Conservation (phyloP, 2,113 vertebrate genomes). For the Fulica atra region DNA sequence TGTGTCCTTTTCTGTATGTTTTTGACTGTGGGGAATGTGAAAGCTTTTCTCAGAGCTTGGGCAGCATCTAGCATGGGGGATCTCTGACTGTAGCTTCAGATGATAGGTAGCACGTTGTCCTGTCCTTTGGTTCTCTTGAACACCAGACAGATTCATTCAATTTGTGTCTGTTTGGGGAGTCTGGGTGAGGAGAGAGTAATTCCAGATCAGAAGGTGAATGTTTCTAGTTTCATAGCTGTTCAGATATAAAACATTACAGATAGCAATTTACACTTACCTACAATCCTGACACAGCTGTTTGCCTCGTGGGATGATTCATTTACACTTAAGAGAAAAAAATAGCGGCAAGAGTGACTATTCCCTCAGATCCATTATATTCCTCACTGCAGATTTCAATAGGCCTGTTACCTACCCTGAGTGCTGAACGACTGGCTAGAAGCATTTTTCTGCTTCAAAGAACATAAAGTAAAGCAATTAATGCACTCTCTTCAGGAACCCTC, state of each 20-base stretch:
- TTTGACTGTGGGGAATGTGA: neutral
- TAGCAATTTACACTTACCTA: constrained; percentile 37
- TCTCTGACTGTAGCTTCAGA: neutral
- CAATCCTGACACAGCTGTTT: constrained; percentile 39
- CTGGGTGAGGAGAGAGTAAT: neutral
- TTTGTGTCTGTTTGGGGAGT: neutral
- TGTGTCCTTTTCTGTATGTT: neutral
- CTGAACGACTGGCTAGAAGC: constrained; percentile 5
- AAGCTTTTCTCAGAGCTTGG: neutral
- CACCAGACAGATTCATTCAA: neutral
- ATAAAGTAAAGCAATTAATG: constrained; percentile 47
- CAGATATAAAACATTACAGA: neutral
- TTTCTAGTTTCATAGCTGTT: constrained; percentile 1
- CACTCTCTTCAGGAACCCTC: constrained; percentile 1
- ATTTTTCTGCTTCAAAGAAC: constrained; percentile 43
- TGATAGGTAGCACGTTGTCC: neutral
- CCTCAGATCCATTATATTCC: neutral
- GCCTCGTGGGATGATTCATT: neutral
- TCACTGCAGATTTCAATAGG: neutral
- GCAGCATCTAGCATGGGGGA: neutral
- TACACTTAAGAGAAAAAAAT: constrained; percentile 29
- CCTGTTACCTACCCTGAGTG: neutral
- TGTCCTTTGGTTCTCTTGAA: neutral
- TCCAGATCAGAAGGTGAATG: constrained; percentile 8
- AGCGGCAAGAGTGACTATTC: neutral